Conservation (phyloP, 2,888 invertebrate genomes). For the Conistra vaccinii region DNA sequence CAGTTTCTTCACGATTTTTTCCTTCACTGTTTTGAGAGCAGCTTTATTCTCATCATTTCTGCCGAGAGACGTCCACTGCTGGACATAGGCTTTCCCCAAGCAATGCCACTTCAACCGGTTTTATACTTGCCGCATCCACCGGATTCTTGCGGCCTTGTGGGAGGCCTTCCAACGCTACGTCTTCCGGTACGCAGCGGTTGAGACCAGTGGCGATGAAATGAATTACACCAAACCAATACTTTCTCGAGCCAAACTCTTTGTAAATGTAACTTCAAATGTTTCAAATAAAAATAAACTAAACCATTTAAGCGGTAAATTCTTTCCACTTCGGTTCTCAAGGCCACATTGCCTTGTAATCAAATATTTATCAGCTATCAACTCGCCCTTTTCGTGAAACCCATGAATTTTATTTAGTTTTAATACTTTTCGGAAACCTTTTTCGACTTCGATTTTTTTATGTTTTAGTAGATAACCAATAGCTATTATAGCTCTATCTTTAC, state of each 20-base stretch:
- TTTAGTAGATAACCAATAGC: slow-evolving; percentile 3
- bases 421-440: slow-evolving; percentile 17
- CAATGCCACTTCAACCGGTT: no score
- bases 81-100: no score
- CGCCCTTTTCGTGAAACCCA: slow-evolving; percentile 32
- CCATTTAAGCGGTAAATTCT: slow-evolving; percentile 13
- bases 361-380: slow-evolving; percentile 45
- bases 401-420: slow-evolving; percentile 55
- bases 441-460: slow-evolving; percentile 11
- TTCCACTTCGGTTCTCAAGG: slow-evolving; percentile 40
- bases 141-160: no score
- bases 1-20: neutral
- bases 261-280: slow-evolving; percentile 6
- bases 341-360: slow-evolving; percentile 30
- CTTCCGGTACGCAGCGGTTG: no score
- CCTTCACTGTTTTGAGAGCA: neutral
- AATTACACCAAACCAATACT: neutral
- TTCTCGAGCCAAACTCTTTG: neutral
- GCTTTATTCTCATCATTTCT: no score
- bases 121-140: no score
- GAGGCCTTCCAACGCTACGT: no score
- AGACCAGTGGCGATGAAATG: neutral
- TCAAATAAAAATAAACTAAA: neutral
- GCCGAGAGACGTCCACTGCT: no score
- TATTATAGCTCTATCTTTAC: neutral